Conservation (phyloP, 2,888 invertebrate genomes). For the Plemyria rubiginata region DNA sequence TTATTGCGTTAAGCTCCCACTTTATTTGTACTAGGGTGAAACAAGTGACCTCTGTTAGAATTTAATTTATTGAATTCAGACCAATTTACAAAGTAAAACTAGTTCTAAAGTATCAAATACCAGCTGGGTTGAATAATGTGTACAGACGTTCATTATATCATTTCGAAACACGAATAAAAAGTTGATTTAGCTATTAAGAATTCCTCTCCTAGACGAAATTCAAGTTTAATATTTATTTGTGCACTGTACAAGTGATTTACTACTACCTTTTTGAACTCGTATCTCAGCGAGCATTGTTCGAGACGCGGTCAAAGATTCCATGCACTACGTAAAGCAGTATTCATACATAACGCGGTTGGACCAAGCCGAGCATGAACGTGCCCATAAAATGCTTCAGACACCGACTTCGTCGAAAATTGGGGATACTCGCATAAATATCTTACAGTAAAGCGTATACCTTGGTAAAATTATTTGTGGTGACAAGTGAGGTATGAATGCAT, state of each 20-base stretch:
- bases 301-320: slow-evolving; percentile 33
- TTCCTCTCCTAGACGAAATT: background rate
- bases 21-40: slow-evolving; percentile 29
- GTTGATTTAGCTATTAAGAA: background rate
- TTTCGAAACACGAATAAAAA: background rate
- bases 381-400: slow-evolving; percentile 24
- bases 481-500: background rate
- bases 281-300: slow-evolving; percentile 34
- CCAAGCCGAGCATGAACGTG: slow-evolving; percentile 25
- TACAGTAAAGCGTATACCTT: background rate
- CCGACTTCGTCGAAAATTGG: slow-evolving; percentile 12
- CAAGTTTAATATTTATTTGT: slow-evolving; percentile 7
- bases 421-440: slow-evolving; percentile 1
- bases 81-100: slow-evolving; percentile 16
- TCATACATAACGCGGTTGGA: slow-evolving; percentile 20
- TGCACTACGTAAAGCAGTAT: slow-evolving; percentile 19
- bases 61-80: slow-evolving; percentile 24
- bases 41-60: slow-evolving; percentile 26
- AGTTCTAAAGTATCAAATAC: background rate
- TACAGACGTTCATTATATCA: background rate
- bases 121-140: background rate
- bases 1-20: slow-evolving; percentile 32
- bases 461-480: background rate
- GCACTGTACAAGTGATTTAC: slow-evolving; percentile 4
- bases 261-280: slow-evolving; percentile 26